Evolutionary conservation across 2,797 vertebrate genomes (phyloP), one percentile per base, ranked within the genome.

Genomic region (Sebastolobus alascanus): DNA sequence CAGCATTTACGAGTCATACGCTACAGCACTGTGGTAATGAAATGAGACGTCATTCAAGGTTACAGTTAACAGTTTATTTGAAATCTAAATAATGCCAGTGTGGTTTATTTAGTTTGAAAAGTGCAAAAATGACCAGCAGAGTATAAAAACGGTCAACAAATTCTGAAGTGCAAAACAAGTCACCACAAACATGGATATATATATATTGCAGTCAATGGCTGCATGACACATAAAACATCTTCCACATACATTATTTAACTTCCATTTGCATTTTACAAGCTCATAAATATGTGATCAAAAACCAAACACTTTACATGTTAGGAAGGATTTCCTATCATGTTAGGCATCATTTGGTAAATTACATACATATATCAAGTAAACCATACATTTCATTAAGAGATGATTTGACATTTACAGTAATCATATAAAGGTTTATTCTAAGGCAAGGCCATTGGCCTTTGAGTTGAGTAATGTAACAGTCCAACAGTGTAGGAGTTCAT

Each of bases 361-460:
- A 35, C 8, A 77, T 64, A 37, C 7, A 78, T n/a, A 22, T 22
- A 73, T 68, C 5, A 33, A 4, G 2, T 8, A 0, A 77, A 71
- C 43, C 12, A 58, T 54, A 33, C 4, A 58, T 54, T 66, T 68
- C 6, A 61, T 56, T 29, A 6, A 8, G 3, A 79, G 2, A 56
- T 22, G 33, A 75, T 75, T 64, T 67, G 16, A 75, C 25, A 77
- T 85, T 60, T 80, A 85, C 76, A 88, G 16, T 20, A 6, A 68
- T 70, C 6, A 1, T 58, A 25, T 5, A 52, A 29, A 31, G 14
- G 2, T 12, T 16, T 33, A 3, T 77, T 72, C 0, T 9, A 38
- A 31, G 18, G 12, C 13, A 31, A 61, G 8, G 3, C 18, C 20
- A 46, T 1, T 63, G 14, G 18, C 8, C 31, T 50, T 60, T 72